phyloP scores from a whole-genome alignment of 2,888 invertebrate species.

The Caenorhabditis panamensis region DNA sequence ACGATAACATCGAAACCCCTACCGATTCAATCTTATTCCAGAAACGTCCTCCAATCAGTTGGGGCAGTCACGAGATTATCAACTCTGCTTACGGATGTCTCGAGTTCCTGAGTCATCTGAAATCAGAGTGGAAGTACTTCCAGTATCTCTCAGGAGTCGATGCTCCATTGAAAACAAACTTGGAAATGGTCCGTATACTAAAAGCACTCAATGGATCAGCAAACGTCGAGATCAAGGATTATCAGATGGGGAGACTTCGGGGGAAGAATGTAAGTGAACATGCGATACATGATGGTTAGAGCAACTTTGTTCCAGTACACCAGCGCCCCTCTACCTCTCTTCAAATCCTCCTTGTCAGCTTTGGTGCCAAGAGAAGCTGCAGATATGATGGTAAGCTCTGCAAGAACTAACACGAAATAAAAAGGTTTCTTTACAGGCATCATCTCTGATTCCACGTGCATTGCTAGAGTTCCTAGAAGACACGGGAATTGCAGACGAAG shows the following conservation, averaged over 20 bases:
- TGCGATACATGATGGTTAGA: no score
- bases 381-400: slow-evolving; percentile 28
- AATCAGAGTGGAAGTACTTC: slow-evolving; percentile 63
- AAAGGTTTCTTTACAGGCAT: slow-evolving; percentile 37
- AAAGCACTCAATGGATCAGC: slow-evolving; percentile 61
- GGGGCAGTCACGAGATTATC: slow-evolving; percentile 68
- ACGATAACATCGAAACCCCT: neutral
- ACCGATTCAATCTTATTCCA: slow-evolving; percentile 23
- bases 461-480: slow-evolving; percentile 57
- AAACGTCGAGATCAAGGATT: slow-evolving; percentile 58
- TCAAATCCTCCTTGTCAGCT: slow-evolving; percentile 65
- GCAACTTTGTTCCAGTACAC: slow-evolving; percentile 39
- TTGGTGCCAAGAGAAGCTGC: slow-evolving; percentile 62
- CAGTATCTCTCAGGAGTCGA: slow-evolving; percentile 68
- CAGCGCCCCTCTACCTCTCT: slow-evolving; percentile 58
- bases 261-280: slow-evolving; percentile 60
- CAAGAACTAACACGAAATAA: neutral
- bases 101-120: slow-evolving; percentile 52
- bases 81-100: slow-evolving; percentile 62
- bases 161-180: slow-evolving; percentile 65
- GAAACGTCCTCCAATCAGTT: slow-evolving; percentile 60
- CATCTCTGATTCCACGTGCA: slow-evolving; percentile 22
- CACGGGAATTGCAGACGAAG: slow-evolving; percentile 64
- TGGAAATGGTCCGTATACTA: slow-evolving; percentile 67
- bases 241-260: slow-evolving; percentile 22